Evolutionary conservation across 2,888 invertebrate genomes (phyloP), one percentile per base, ranked within the genome.

Genomic region (Tanypteryx hageni): DNA sequence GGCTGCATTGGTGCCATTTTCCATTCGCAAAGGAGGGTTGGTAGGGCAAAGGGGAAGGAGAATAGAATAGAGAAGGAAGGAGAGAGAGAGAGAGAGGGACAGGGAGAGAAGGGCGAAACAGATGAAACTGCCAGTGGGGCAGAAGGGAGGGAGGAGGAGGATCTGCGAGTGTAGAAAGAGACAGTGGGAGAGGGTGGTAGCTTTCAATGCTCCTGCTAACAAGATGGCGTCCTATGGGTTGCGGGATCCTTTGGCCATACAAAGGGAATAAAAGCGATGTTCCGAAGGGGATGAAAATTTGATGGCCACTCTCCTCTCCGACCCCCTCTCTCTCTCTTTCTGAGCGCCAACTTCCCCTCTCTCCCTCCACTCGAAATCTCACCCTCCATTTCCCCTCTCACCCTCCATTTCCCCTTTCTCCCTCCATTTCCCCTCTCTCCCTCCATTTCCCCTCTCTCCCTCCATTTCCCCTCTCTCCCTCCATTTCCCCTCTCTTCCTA

Each of bases 381-480:
- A 9, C n/a, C n/a, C 76, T 76, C 76, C 27, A 9, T 22, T 76
- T 22, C 22, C 22, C n/a, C n/a, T 76, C 9, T 27, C 76, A 76
- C n/a, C n/a, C 76, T 76, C 22, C 76, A 76, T 76, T 76, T 76
- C 76, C 27, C n/a, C n/a, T 76, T 76, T 76, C 76, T 10, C 76
- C 27, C 22, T 76, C 76, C 22, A n/a, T n/a, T n/a, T n/a, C n/a
- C n/a, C n/a, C n/a, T n/a, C n/a, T n/a, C n/a, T n/a, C n/a, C n/a
- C n/a, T n/a, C n/a, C n/a, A n/a, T n/a, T n/a, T n/a, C n/a, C n/a
- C n/a, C n/a, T n/a, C n/a, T n/a, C n/a, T n/a, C n/a, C n/a, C n/a
- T n/a, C n/a, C n/a, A n/a, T n/a, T n/a, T n/a, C n/a, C 61, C 3
- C 61, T 61, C 61, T 18, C 9, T 61, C 61, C 5, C 9, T 61